A percentile compares a stretch with the other conserved stretches of the same genome.
Evolutionary conservation across 2,113 vertebrate genomes (phyloP).

Genomic region (Campylomormyrus tamandua): DNA sequence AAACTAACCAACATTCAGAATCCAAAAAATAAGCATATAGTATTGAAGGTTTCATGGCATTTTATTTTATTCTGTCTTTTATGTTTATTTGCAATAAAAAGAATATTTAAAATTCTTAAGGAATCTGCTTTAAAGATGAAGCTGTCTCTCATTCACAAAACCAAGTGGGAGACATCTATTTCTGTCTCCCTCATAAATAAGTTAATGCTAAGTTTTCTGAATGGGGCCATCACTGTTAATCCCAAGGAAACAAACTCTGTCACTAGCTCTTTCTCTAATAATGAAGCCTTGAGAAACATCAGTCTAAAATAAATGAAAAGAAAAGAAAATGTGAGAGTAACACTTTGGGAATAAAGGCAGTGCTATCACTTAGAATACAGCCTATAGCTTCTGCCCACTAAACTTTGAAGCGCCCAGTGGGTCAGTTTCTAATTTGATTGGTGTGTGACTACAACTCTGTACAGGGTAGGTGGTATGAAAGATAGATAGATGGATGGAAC

Average conservation of each 20-base stretch:
- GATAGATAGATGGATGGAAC: background rate
- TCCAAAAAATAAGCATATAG: background rate
- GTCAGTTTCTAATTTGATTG: background rate
- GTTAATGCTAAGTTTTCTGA: constrained; percentile 26
- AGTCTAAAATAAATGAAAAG: background rate
- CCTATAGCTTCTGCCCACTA: background rate
- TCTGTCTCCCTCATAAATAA: constrained; percentile 39
- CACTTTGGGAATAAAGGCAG: background rate
- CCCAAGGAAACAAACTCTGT: constrained; percentile 10
- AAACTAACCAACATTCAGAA: background rate
- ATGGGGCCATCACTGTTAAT: constrained; percentile 21
- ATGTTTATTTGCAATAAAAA: background rate
- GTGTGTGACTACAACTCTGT: background rate
- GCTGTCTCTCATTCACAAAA: constrained; percentile 28
- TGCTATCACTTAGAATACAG: background rate
- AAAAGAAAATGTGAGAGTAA: background rate
- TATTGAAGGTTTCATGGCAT: background rate
- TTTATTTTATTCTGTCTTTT: background rate
- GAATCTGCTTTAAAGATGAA: constrained; percentile 14
- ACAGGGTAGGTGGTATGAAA: background rate
- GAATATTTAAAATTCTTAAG: background rate
- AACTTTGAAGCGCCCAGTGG: background rate
- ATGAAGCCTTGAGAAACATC: background rate
- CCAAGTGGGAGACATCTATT: constrained; percentile 23
- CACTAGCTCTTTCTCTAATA: background rate